These are phyloP conservation scores for Cyrtonyx montezumae DNA, from an alignment of 2,113 vertebrate species.

Conservation along the genomic window DNA sequence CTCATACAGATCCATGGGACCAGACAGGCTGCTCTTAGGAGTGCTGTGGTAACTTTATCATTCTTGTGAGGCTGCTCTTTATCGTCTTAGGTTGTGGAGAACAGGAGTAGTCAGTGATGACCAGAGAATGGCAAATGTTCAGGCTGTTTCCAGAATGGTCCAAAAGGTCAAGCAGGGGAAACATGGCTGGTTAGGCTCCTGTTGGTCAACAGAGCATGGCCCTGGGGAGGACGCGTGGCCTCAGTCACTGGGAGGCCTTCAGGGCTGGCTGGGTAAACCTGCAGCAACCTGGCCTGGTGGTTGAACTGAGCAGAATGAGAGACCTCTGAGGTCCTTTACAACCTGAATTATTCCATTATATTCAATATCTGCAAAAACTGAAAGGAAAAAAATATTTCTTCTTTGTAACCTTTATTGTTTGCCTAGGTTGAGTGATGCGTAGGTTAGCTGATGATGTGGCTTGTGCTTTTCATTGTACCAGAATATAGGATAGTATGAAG, in stretches of 20 bases:
- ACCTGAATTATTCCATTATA: not conserved
- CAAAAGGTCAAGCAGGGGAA: not conserved
- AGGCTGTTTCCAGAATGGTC: not conserved
- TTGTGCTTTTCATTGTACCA: not conserved
- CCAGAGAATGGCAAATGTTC: not conserved
- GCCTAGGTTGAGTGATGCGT: not conserved
- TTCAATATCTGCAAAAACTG: not conserved
- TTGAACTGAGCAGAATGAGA: not conserved
- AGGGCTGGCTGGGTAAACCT: not conserved
- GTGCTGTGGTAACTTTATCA: not conserved
- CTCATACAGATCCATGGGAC: not conserved
- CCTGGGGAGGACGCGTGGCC: not conserved
- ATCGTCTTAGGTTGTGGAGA: not conserved
- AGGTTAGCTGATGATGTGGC: not conserved
- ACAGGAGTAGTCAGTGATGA: accelerated
- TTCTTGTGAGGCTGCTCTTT: not conserved
- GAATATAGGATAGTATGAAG: not conserved
- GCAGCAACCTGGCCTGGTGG: not conserved
- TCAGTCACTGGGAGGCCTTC: not conserved
- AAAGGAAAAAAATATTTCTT: not conserved
- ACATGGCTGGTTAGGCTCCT: not conserved
- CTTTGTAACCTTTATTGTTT: not conserved
- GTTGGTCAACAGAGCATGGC: not conserved
- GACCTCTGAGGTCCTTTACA: not conserved
- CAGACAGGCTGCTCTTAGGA: not conserved